Percentiles rank a stretch among this genome's conserved stretches.
These are phyloP conservation scores for Leptura quadrifasciata DNA, from an alignment of 2,888 invertebrate species.

Conservation along the genomic window DNA sequence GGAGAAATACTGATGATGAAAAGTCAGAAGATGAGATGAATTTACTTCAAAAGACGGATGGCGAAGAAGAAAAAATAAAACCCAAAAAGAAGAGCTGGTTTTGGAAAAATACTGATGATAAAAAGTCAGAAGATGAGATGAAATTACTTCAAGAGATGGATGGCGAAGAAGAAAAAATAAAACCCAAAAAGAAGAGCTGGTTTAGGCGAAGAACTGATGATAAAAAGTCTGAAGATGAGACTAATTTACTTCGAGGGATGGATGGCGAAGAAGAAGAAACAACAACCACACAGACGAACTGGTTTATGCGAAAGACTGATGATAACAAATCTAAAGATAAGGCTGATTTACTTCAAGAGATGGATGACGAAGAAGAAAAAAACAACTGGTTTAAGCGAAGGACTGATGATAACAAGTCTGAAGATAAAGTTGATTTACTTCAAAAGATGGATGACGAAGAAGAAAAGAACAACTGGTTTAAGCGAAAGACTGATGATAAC, in stretches of 20 bases:
- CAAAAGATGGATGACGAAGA: slow-evolving; percentile 45
- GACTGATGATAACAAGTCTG: not conserved
- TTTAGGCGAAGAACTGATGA: not conserved
- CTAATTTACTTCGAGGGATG: not conserved
- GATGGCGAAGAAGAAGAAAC: slow-evolving; percentile 50
- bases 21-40: not conserved
- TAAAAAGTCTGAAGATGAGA: not conserved
- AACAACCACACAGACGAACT: not conserved
- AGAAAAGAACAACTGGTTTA: not conserved
- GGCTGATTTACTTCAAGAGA: not conserved
- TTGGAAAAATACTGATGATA: not conserved
- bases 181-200: not conserved
- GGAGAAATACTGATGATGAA: not conserved
- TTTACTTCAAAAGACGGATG: slow-evolving; percentile 37
- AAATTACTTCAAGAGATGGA: slow-evolving; percentile 30
- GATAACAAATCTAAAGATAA: not conserved
- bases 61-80: slow-evolving; percentile 43
- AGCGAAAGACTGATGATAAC: not conserved
- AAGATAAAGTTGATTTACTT: slow-evolving; percentile 1
- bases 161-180: slow-evolving; percentile 46
- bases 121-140: not conserved
- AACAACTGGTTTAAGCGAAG: not conserved
- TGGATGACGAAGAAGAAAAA: slow-evolving; percentile 49
- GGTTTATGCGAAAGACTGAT: not conserved
- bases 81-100: not conserved